These are phyloP conservation scores for Coracias cyanogaster DNA, from an alignment of 2,797 vertebrate species.

Conservation along the genomic window DNA sequence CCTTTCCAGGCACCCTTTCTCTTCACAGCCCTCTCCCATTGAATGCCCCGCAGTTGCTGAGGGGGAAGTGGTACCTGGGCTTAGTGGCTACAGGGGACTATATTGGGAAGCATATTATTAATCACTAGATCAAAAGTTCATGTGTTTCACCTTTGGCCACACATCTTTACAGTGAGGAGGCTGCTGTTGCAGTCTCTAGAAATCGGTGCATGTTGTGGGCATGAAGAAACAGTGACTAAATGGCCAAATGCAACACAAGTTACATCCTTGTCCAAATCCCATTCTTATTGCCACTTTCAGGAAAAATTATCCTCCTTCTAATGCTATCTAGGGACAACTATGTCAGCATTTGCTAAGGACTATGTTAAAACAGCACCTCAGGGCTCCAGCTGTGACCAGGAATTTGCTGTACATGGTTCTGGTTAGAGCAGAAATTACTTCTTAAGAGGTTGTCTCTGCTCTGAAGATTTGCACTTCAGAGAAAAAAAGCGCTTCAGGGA, in stretches of 20 bases:
- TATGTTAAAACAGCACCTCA: neutral
- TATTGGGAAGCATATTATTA: neutral
- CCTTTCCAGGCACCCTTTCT: neutral
- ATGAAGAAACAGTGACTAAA: neutral
- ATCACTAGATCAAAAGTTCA: neutral
- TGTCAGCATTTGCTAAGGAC: neutral
- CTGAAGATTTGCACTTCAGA: neutral
- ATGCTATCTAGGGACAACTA: neutral
- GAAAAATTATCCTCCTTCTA: neutral
- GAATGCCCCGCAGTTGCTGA: fast-evolving
- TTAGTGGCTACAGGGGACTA: fast-evolving
- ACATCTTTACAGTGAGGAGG: neutral
- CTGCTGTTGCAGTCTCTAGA: neutral
- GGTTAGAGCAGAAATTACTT: neutral
- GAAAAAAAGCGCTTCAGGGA: neutral
- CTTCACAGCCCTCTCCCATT: neutral
- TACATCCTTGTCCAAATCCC: neutral
- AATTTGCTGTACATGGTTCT: neutral
- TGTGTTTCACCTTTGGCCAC: neutral
- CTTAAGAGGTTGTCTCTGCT: neutral
- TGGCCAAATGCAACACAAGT: neutral
- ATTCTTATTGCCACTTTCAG: neutral
- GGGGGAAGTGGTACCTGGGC: neutral
- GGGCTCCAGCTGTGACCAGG: neutral
- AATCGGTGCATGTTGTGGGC: fast-evolving